Conservation (phyloP, 2,113 vertebrate genomes). For the Ornithorhynchus anatinus region DNA sequence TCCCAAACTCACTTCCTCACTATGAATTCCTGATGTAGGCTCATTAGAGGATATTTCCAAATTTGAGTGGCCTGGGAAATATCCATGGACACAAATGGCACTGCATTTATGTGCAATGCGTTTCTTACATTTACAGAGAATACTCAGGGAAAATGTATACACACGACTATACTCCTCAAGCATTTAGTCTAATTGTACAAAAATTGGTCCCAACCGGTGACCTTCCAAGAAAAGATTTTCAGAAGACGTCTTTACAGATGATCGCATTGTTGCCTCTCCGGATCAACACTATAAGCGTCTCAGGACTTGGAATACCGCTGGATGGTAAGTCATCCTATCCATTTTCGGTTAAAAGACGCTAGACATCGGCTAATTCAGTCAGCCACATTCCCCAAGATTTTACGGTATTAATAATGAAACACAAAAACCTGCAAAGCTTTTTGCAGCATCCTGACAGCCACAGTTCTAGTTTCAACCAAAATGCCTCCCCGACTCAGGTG, state of each 20-base stretch:
- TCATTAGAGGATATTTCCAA: too few species aligned
- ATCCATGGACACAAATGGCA: too few species aligned
- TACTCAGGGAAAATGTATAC: too few species aligned
- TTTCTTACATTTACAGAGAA: too few species aligned
- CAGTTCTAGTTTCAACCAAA: too few species aligned
- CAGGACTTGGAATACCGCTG: neutral
- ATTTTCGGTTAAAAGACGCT: slow-evolving; percentile 44
- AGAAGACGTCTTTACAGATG: slow-evolving; percentile 9
- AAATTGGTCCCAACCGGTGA: slow-evolving; percentile 30
- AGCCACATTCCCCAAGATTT: neutral
- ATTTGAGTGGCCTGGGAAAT: too few species aligned
- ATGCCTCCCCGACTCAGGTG: neutral
- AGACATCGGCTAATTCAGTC: slow-evolving; percentile 1
- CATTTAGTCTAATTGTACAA: slow-evolving; percentile 18
- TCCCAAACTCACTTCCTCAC: too few species aligned
- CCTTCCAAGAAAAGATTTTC: slow-evolving; percentile 30
- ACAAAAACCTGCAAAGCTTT: neutral
- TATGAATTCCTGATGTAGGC: too few species aligned
- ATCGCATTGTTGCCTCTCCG: slow-evolving; percentile 21
- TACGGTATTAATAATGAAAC: slow-evolving; percentile 5
- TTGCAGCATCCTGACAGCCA: neutral
- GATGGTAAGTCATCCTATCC: slow-evolving; percentile 24
- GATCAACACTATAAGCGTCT: slow-evolving; percentile 32
- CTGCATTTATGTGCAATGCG: too few species aligned
- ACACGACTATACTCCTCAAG: too few species aligned